Evolutionary conservation across 2,113 vertebrate genomes (phyloP).

Genomic region (Vanacampus margaritifer): DNA sequence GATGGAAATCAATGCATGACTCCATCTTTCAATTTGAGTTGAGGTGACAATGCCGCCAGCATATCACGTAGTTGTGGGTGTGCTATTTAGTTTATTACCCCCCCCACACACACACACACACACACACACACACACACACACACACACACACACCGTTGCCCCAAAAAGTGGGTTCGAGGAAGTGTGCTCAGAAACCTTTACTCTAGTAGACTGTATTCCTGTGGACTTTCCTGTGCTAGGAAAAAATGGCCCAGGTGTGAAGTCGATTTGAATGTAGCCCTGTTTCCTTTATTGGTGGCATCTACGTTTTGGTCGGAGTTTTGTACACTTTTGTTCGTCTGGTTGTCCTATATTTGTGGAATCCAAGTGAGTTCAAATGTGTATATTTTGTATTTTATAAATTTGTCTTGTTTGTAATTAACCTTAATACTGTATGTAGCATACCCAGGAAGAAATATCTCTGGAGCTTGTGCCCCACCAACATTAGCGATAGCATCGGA

Average conservation of each 20-base stretch:
- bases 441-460: no score
- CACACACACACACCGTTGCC: no score
- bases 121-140: no score
- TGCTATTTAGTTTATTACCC: not conserved
- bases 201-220: slow-evolving; percentile 44
- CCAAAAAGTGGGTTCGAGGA: slow-evolving; percentile 32
- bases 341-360: no score
- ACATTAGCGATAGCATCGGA: no score
- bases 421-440: no score
- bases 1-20: slow-evolving; percentile 24
- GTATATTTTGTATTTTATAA: no score
- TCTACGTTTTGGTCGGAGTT: not conserved
- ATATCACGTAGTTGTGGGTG: not conserved
- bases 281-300: not conserved
- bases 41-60: not conserved
- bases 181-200: slow-evolving; percentile 54
- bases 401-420: no score
- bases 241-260: slow-evolving; percentile 34
- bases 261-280: not conserved
- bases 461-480: no score
- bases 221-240: slow-evolving; percentile 66
- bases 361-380: no score
- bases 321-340: not conserved
- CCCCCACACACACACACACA: no score
- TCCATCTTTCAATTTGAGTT: not conserved